Base-by-base conservation (phyloP, 2,888 invertebrate genomes). In the Tinea semifulvella region DNA sequence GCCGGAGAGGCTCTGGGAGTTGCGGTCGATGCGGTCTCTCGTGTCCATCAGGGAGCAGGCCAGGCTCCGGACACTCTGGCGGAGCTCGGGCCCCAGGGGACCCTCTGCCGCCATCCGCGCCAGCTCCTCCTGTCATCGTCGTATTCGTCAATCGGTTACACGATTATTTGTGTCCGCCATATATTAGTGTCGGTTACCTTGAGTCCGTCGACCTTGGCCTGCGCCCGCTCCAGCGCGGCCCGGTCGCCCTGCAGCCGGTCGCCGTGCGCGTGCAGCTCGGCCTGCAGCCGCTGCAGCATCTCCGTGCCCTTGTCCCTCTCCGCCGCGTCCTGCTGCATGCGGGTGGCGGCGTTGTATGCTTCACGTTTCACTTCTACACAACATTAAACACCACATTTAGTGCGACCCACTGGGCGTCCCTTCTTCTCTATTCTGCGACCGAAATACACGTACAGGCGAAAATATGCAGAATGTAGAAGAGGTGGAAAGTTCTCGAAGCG, bases 241-340 rank as follows among this genome's bases (percentile, higher is more conserved):
- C 6, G 25, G 8, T 5, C 25, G 25, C 25, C 86, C 72, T 85
- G 69, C 6, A 90, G 58, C 36, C 63, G 63, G 19, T 84, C 73
- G 0, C 6, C 25, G 25, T 8, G 25, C 25, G 25, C 25, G 6
- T 93, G 91, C 45, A 84, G 82, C 42, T 83, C 75, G 62, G 88
- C 25, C 6, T 8, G 25, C 25, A 22, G 25, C 25, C 8, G 25
- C 8, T 76, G 83, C 14, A 96, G 70, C 22, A 88, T 73, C 42
- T 74, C 79, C 46, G 84, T 84, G 3, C 83, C 84, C 55, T 90
- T 88, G 16, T 79, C 77, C 52, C 89, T 67, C 61, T 88, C 88
- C 90, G 94, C 92, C 45, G 86, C 83, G 13, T 89, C 87, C 51
- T 91, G 90, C 51, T 92, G 88, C 8, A 88, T 86, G 50, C 90